Evolutionary conservation across 2,113 vertebrate species (phyloP).

Genomic region (Grammomys dolichurus): DNA sequence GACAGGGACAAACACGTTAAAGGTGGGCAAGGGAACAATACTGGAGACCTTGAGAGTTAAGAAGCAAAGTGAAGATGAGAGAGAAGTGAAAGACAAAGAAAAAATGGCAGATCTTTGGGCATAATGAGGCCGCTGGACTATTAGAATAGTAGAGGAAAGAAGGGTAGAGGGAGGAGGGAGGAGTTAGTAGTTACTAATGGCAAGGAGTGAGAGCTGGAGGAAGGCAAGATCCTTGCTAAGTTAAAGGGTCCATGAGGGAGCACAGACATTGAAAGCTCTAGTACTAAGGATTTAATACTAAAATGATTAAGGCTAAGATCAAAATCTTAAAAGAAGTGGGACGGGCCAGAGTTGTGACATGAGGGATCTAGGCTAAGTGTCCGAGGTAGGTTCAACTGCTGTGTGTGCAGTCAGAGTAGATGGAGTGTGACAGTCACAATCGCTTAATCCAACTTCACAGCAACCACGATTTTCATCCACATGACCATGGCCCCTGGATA

Average conservation of each 20-base stretch:
- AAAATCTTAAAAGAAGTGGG: not conserved
- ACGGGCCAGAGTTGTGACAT: accelerated
- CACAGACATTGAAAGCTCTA: not conserved
- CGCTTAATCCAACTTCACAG: not conserved
- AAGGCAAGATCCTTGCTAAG: not conserved
- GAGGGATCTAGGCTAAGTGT: too few relatives aligned
- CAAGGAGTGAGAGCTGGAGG: not conserved
- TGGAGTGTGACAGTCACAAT: not conserved
- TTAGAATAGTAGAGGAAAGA: not conserved
- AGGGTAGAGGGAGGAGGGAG: not conserved
- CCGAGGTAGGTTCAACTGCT: not conserved
- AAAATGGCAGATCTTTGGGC: not conserved
- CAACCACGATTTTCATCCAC: not conserved
- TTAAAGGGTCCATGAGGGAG: not conserved
- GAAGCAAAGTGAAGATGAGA: not conserved
- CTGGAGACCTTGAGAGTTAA: not conserved
- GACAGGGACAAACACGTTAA: not conserved
- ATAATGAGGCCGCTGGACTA: not conserved
- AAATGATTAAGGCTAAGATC: not conserved
- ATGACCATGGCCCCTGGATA: not conserved
- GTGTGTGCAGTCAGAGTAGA: too few relatives aligned
- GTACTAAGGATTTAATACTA: not conserved
- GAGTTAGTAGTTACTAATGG: not conserved
- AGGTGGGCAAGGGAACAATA: not conserved
- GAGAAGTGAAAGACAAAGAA: not conserved